These are phyloP conservation scores for Glossophaga mutica DNA, from an alignment of 2,797 vertebrate species.

Conservation along the genomic window DNA sequence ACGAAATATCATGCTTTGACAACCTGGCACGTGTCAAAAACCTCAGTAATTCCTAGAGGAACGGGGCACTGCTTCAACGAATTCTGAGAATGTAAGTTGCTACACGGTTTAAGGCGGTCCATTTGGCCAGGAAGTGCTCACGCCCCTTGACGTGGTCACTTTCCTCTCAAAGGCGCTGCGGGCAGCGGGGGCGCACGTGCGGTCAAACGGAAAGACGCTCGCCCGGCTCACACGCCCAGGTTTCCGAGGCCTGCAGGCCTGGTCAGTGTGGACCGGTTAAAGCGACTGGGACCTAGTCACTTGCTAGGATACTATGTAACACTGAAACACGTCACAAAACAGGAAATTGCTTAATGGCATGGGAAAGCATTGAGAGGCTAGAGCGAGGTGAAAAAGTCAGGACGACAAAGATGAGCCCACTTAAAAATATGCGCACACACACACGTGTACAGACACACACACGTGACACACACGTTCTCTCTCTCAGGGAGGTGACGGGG, in stretches of 20 bases:
- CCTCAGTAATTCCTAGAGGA: neutral
- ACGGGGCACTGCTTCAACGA: neutral
- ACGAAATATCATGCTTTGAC: neutral
- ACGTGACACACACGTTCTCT: neutral
- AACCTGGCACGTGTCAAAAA: neutral
- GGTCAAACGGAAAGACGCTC: neutral
- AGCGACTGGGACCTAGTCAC: neutral
- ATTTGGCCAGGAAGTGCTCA: neutral
- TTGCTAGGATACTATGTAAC: neutral
- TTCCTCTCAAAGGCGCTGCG: neutral
- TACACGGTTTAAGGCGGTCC: neutral
- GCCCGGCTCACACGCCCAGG: neutral
- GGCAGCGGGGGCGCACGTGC: accelerated
- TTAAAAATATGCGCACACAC: neutral
- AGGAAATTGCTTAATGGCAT: neutral
- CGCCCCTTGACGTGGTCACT: neutral
- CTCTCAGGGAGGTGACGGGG: neutral
- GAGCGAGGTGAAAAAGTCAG: neutral
- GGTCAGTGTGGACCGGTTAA: neutral
- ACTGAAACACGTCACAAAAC: neutral
- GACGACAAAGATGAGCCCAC: neutral
- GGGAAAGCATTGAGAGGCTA: neutral
- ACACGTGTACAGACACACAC: too few species aligned
- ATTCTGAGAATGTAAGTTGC: neutral
- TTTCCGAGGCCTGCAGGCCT: neutral